Base-by-base conservation (phyloP, 2,888 invertebrate genomes). In the Syritta pipiens region DNA sequence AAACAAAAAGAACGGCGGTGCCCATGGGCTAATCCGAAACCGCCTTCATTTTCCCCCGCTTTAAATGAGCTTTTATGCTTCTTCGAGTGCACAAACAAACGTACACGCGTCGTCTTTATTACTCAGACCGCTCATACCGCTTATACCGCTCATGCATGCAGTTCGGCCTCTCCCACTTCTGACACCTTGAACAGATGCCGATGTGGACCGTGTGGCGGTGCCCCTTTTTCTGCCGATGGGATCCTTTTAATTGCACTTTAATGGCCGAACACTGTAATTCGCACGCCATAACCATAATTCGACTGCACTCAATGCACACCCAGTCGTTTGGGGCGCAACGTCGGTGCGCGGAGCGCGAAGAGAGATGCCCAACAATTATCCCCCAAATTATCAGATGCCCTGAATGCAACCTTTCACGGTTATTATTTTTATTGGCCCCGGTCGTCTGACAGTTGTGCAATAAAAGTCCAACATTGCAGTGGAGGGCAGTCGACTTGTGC, bases 371-470 rank as follows among this genome's bases (percentile, higher is more conserved):
- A 59, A 63, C 74, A 79, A 79, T 79, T 79, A 79, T 79, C 67
- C 67, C 30, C 67, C 59, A 65, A 60, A 71, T 46, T 65, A 59
- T 65, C 59, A 22, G 53, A 59, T 60, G 71, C 65, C 65, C 60
- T 67, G 62, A 74, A 62, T 79, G 72, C 79, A 79, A 79, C 72
- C 81, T 83, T 83, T 84, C 83, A 85, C 84, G 85, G 84, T 84
- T 84, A 83, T 85, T 84, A 84, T 82, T 81, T 83, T 84, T 83
- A 83, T 83, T 83, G 75, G 75, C 57, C 62, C 60, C 65, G 44
- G 65, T 40, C 62, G 63, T 57, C 72, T 37, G 68, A 37, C 46
- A 48, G 48, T 37, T 30, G 26, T 35, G 69, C 44, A 59, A 71
- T 76, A 63, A 71, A 76, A 76, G 24, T 14, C 37, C 37, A 17